These are phyloP conservation scores for Cyprinodon diabolis DNA, from an alignment of 2,797 vertebrate genomes.

Conservation along the genomic window DNA sequence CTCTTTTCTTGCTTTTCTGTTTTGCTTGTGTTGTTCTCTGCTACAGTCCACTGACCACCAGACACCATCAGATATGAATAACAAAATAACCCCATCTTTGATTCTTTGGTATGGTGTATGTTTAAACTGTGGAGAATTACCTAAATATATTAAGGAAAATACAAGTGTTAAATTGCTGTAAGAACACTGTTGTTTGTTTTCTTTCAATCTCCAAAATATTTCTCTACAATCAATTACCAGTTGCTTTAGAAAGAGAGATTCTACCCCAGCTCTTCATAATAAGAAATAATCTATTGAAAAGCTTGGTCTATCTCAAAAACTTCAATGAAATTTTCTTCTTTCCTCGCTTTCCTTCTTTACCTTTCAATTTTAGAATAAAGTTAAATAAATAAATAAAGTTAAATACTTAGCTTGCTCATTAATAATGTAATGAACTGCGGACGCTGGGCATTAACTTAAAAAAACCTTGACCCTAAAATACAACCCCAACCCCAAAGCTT, in stretches of 20 bases:
- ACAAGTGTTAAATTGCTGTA: neutral
- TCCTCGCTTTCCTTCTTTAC: neutral
- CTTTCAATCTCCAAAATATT: conserved; percentile 22
- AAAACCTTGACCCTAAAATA: conserved; percentile 48
- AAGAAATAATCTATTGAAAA: conserved; percentile 51
- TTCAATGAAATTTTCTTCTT: conserved; percentile 33
- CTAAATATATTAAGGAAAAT: neutral
- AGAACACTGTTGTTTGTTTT: neutral
- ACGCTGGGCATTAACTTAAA: conserved; percentile 51
- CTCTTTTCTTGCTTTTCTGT: neutral
- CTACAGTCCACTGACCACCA: neutral
- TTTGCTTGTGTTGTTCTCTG: conserved; percentile 6
- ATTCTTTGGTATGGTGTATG: neutral
- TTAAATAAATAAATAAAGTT: conserved; percentile 26
- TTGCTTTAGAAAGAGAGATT: conserved; percentile 58
- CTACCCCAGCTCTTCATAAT: conserved; percentile 58
- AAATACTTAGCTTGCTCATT: conserved; percentile 68
- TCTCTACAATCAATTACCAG: conserved; percentile 64
- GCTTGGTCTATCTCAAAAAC: conserved; percentile 54
- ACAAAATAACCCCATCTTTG: neutral
- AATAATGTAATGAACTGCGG: conserved; percentile 80
- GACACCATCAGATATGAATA: neutral
- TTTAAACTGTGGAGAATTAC: neutral
- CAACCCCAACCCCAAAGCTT: neutral
- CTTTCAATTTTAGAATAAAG: conserved; percentile 57